phyloP scores from a whole-genome alignment of 2,113 vertebrate species.

The Saguinus midas region DNA sequence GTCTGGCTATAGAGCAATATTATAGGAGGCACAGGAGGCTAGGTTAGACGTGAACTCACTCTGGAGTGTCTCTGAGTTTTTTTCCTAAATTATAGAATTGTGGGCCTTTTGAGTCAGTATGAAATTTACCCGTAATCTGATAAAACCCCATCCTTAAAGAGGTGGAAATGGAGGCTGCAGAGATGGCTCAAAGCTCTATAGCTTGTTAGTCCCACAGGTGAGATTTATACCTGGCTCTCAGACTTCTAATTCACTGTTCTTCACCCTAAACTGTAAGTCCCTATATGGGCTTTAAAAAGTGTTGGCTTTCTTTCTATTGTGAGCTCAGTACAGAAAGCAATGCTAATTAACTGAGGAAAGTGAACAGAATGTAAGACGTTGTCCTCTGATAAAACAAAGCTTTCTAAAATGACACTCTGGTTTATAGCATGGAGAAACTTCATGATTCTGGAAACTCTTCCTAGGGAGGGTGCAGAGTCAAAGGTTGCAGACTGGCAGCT shows the following conservation, averaged over 20 bases:
- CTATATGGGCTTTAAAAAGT: background rate
- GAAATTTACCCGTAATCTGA: background rate
- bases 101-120: background rate
- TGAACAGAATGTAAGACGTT: background rate
- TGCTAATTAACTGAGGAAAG: background rate
- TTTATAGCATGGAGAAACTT: background rate
- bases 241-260: background rate
- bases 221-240: background rate
- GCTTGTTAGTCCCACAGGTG: constrained; percentile 21
- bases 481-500: background rate
- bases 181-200: background rate
- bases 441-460: background rate
- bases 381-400: background rate
- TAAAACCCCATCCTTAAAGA: constrained; percentile 27
- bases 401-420: background rate
- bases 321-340: background rate
- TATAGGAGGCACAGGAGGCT: background rate
- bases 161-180: constrained; percentile 38
- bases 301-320: background rate
- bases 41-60: background rate
- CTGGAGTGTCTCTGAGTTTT: background rate
- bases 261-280: background rate
- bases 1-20: background rate
- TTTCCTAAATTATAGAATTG: background rate
- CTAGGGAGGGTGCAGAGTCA: background rate